Percentiles rank a stretch among this genome's conserved stretches.
These are phyloP conservation scores for Drosophila setifemur DNA, from an alignment of 1,140 invertebrate genomes.

Conservation along the genomic window DNA sequence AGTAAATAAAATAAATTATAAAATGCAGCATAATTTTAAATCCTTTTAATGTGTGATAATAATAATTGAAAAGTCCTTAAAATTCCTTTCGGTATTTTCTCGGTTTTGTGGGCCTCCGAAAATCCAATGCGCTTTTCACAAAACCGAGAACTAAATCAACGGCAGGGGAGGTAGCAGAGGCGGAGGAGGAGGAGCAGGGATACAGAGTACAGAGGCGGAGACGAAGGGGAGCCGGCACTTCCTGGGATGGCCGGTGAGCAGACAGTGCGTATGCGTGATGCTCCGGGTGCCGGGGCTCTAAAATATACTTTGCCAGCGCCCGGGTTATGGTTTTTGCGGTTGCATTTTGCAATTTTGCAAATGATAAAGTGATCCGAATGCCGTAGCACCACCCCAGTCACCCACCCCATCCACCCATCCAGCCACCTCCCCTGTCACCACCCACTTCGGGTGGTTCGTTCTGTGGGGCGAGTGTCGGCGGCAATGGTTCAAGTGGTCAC, in stretches of 20 bases:
- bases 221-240: constrained; percentile 15
- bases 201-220: not conserved
- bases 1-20: too few species aligned
- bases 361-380: constrained; percentile 72
- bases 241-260: constrained; percentile 49
- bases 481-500: constrained; percentile 70
- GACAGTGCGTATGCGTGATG: constrained; percentile 66
- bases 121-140: constrained; percentile 57
- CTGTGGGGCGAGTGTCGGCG: constrained; percentile 48
- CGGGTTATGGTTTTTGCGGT: constrained; percentile 77
- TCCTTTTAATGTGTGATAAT: too few species aligned
- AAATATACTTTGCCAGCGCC: constrained; percentile 73
- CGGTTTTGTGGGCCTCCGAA: constrained; percentile 16
- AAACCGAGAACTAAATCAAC: constrained; percentile 68
- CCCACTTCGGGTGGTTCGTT: too few species aligned
- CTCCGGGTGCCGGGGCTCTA: constrained; percentile 26
- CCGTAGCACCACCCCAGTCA: constrained; percentile 1
- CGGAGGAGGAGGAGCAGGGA: not conserved
- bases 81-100: not conserved
- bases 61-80: not conserved
- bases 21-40: too few species aligned
- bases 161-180: constrained; percentile 26
- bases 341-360: constrained; percentile 79
- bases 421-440: not conserved
- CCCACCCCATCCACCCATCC: not conserved